Base-by-base conservation (phyloP, 2,113 vertebrate species). In the Oreochromis aureus region DNA sequence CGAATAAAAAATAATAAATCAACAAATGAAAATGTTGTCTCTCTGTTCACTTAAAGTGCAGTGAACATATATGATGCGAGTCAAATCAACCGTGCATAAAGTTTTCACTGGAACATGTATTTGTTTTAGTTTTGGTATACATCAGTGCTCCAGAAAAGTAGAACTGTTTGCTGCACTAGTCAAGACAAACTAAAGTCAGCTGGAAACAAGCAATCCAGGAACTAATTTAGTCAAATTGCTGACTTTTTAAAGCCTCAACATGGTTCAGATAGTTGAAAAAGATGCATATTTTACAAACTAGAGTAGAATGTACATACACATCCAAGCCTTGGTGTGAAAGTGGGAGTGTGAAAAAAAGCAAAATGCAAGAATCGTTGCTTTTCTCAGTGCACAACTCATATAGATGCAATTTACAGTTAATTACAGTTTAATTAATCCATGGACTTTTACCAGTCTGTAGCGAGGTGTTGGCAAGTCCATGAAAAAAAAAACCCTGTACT, bases 391-490 rank as follows among this genome's bases (percentile, higher is more conserved):
- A 39, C 4, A n/a, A 22, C 19, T 36, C 19, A 11, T 34, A 63
- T 10, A 19, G 15, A 61, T 32, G 32, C 30, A 61, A 10, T 63
- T 63, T 36, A 24, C 54, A 56, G 54, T 24, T 34, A 34, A 63
- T 63, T 19, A 10, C 30, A 34, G 32, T 63, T 18, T 19, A 63
- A 10, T 34, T 11, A 18, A 34, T 10, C 16, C 27, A 27, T 4
- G 27, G 27, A 27, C 4, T 27, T 27, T 27, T 27, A 27, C 9
- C 32, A 19, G 0, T 36, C 32, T 66, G 61, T 18, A 36, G 6
- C n/a, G 61, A 6, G 1, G 16, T 0, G 0, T 61, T 61, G 19
- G 32, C 32, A 12, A n/a, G 61, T 36, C 3, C 61, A 36, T 66
- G 19, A 61, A 61, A 59, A 9, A 32, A 6, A 59, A 9, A 32